Evolutionary conservation across 2,888 invertebrate genomes (phyloP), one percentile per base, ranked within the genome.

Genomic region (Caenorhabditis sinica): DNA sequence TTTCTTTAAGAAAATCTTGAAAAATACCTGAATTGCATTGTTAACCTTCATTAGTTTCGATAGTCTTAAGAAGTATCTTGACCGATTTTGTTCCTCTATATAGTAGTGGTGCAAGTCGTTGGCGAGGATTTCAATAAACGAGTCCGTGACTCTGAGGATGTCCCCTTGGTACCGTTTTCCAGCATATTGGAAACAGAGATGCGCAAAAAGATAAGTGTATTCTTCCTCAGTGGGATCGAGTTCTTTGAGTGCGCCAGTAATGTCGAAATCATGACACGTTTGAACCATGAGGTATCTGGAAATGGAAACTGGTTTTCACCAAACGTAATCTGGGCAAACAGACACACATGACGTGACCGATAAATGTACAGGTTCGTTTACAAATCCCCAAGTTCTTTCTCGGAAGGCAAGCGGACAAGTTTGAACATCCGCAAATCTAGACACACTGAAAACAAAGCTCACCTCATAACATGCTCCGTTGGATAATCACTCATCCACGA

Each of bases 41-140:
- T 86, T 83, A 36, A 87, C 68, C 13, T 69, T 71, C 83, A 87
- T 71, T 30, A 87, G 51, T 66, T 83, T 84, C 43, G 83, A 74
- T 9, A 87, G 58, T 71, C 87, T 49, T 28, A 71, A 56, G 0
- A 82, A 82, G 49, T 87, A 87, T 49, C 82, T 86, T 9, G 80
- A 49, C 13, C 66, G 60, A 8, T 61, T 51, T 36, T 71, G 28
- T 0, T 82, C 72, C 4, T 69, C 61, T 2, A 74, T 25, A 63
- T 85, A 85, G 28, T 82, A 85, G 25, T 85, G 61, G 40, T 86
- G 85, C 2, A 86, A 20, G 53, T 86, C 85, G 49, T 79, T 71
- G 0, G 82, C 72, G 30, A 86, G 40, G 23, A 69, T 53, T 8
- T 82, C 76, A 13, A 69, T 60, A 23, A 75, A 86, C 13, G 51